A percentile compares a stretch with the other conserved stretches of the same genome.
These are phyloP conservation scores for Allophyes oxyacanthae DNA, from an alignment of 2,888 invertebrate species.

Conservation along the genomic window DNA sequence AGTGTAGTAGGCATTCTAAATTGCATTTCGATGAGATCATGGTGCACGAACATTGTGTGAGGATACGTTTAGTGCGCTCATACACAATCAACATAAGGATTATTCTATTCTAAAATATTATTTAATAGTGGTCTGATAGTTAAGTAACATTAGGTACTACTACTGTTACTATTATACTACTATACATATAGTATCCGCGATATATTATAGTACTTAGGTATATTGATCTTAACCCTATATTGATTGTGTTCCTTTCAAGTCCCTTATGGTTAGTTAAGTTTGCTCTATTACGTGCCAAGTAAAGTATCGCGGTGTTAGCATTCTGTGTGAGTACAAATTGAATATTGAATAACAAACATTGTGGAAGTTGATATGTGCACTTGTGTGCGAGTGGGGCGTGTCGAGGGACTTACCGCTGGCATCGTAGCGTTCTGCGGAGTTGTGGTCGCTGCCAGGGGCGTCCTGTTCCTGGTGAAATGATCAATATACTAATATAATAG, in stretches of 20 bases:
- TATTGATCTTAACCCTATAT: slow-evolving; percentile 48
- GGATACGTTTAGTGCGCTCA: slow-evolving; percentile 20
- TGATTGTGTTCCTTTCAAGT: slow-evolving; percentile 47
- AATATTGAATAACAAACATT: slow-evolving; percentile 53
- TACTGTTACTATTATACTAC: too few relatives aligned
- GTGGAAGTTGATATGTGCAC: slow-evolving; percentile 51
- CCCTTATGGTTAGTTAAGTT: slow-evolving; percentile 26
- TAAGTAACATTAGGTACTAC: too few relatives aligned
- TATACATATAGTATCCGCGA: not conserved
- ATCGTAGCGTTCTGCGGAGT: slow-evolving; percentile 72
- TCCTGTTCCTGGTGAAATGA: slow-evolving; percentile 74
- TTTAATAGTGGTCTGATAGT: not conserved
- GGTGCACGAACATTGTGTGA: slow-evolving; percentile 25
- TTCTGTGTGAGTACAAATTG: slow-evolving; percentile 55
- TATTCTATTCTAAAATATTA: not conserved
- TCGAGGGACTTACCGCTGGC: slow-evolving; percentile 69
- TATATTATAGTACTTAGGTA: not conserved
- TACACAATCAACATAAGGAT: slow-evolving; percentile 40
- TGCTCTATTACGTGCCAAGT: slow-evolving; percentile 54
- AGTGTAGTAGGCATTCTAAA: slow-evolving; percentile 15
- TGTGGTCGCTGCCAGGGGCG: slow-evolving; percentile 67
- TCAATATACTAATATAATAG: not conserved
- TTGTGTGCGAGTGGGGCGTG: slow-evolving; percentile 20
- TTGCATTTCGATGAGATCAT: slow-evolving; percentile 7
- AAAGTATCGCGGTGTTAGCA: slow-evolving; percentile 50